Evolutionary conservation across 2,113 vertebrate species (phyloP).

Genomic region (Sterrhoptilus dennistouni): DNA sequence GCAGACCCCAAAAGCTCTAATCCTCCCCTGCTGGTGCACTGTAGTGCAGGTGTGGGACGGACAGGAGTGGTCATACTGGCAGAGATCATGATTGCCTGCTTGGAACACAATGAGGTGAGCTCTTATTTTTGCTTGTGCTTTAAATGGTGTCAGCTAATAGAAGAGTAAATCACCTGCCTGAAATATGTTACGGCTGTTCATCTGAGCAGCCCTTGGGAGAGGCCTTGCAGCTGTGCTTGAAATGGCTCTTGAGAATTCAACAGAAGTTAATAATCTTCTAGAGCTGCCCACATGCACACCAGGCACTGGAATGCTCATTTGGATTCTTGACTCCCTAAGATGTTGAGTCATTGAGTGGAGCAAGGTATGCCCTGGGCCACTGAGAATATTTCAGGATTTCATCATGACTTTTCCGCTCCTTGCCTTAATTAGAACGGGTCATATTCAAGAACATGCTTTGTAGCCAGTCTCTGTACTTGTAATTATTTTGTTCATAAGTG

Average conservation of each 20-base stretch:
- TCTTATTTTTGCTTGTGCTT: background rate
- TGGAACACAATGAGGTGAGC: slow-evolving; percentile 95
- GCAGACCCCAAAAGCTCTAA: slow-evolving; percentile 82
- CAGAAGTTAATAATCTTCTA: background rate
- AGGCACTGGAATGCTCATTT: background rate
- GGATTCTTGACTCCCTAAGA: background rate
- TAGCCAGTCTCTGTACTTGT: background rate
- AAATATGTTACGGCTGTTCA: background rate
- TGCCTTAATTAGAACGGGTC: background rate
- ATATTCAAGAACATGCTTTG: background rate
- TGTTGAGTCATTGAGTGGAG: background rate
- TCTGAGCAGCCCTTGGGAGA: background rate
- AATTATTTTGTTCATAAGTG: background rate
- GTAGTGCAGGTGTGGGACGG: slow-evolving; percentile 92
- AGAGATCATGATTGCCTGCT: slow-evolving; percentile 94
- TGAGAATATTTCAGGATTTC: background rate
- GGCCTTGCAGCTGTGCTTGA: background rate
- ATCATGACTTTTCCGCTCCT: background rate
- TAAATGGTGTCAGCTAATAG: background rate
- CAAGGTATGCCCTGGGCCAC: background rate
- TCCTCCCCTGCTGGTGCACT: slow-evolving; percentile 91
- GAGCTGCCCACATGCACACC: background rate
- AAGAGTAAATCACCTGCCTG: background rate
- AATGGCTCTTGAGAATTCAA: background rate
- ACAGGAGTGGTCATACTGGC: slow-evolving; percentile 92